Conservation (phyloP, 2,113 vertebrate genomes). For the Coryphaenoides rupestris region DNA sequence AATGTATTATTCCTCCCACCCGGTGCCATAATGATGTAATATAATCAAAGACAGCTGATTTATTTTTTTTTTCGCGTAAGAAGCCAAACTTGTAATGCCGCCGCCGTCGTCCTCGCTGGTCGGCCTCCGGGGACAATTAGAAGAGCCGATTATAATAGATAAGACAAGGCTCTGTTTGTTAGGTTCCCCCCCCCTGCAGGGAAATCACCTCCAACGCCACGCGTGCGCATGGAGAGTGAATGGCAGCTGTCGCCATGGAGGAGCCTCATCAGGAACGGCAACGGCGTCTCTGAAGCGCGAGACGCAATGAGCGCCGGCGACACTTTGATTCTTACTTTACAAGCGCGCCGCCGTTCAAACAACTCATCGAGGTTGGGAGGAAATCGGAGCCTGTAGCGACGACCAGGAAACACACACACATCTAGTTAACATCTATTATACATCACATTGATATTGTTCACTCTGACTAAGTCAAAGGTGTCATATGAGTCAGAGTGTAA, state of each 20-base stretch:
- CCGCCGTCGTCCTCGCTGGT: constrained; percentile 36
- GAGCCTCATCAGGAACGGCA: constrained; percentile 54
- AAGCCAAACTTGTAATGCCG: constrained; percentile 41
- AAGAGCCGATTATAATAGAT: constrained; percentile 57
- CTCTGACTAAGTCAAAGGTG: constrained; percentile 90
- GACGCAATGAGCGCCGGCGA: constrained; percentile 52
- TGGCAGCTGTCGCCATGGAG: constrained; percentile 59
- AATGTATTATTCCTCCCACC: constrained; percentile 60
- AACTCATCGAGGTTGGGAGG: constrained; percentile 42
- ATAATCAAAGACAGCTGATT: constrained; percentile 67
- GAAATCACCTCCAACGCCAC: constrained; percentile 54
- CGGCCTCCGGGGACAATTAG: constrained; percentile 57
- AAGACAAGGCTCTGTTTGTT: constrained; percentile 54
- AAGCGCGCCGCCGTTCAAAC: constrained; percentile 52
- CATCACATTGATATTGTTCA: constrained; percentile 93
- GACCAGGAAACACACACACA: constrained; percentile 55
- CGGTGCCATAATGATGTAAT: constrained; percentile 67
- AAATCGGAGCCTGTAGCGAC: constrained; percentile 27
- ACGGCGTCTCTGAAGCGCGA: constrained; percentile 36
- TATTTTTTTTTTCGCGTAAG: too few relatives aligned
- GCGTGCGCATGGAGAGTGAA: constrained; percentile 48
- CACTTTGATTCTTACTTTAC: constrained; percentile 57
- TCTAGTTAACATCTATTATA: constrained; percentile 83
- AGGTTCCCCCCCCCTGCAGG: constrained; percentile 51
- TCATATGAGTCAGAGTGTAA: constrained; percentile 92